phyloP scores from a whole-genome alignment of 2,113 vertebrate genomes.

The Chaenocephalus aceratus region DNA sequence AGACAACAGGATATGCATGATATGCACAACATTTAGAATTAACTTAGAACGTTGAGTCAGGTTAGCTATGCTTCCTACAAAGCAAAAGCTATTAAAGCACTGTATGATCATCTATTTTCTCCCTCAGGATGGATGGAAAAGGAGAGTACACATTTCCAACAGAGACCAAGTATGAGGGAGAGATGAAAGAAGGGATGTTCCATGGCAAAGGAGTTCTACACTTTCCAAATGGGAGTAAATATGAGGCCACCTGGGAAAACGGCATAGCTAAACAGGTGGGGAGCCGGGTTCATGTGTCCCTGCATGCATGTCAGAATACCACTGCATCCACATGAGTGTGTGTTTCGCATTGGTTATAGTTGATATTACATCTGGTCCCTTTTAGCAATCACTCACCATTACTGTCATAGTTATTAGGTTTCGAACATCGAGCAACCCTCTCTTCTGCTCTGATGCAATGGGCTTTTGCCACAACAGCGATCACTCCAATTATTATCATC shows the following conservation, averaged over 20 bases:
- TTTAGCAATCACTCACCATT: slow-evolving; percentile 77
- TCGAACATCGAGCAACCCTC: slow-evolving; percentile 34
- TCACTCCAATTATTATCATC: slow-evolving; percentile 70
- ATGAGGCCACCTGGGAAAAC: slow-evolving; percentile 88
- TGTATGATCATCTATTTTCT: neutral
- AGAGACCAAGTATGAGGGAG: slow-evolving; percentile 87
- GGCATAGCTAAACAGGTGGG: slow-evolving; percentile 87
- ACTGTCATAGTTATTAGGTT: slow-evolving; percentile 71
- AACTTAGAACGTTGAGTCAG: neutral
- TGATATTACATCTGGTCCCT: slow-evolving; percentile 72
- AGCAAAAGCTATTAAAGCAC: neutral
- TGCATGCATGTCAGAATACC: slow-evolving; percentile 41
- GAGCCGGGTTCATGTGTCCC: slow-evolving; percentile 14
- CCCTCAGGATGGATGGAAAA: slow-evolving; percentile 90
- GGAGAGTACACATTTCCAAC: slow-evolving; percentile 89
- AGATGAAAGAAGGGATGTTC: slow-evolving; percentile 91
- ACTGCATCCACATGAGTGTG: slow-evolving; percentile 27
- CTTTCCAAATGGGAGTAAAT: slow-evolving; percentile 87
- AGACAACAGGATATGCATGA: neutral
- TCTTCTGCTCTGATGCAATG: slow-evolving; percentile 45
- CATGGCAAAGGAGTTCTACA: slow-evolving; percentile 90
- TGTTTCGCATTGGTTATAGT: slow-evolving; percentile 77
- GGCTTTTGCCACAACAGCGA: slow-evolving; percentile 51
- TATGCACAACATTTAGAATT: neutral
- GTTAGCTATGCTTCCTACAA: neutral